phyloP scores from a whole-genome alignment of 2,113 vertebrate species.

The Triplophysa rosa region DNA sequence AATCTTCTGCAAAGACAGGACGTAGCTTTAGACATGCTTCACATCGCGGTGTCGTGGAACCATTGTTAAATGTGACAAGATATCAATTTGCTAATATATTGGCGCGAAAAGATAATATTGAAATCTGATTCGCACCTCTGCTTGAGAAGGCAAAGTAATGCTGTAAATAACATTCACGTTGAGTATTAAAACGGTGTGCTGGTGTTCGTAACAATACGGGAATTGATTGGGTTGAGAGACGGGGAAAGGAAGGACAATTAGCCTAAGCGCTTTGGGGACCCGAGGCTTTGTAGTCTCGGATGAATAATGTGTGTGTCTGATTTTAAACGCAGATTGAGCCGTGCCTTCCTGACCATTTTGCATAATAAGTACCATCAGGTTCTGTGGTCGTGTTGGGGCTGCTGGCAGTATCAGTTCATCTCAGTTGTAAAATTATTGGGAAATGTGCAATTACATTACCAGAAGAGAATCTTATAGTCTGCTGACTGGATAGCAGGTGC shows the following conservation, averaged over 20 bases:
- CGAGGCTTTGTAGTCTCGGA: constrained; percentile 34
- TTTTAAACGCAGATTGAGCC: constrained; percentile 51
- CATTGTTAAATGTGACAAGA: constrained; percentile 26
- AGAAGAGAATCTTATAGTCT: neutral
- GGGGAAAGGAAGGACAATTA: constrained; percentile 44
- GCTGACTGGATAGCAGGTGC: neutral
- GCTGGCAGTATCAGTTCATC: neutral
- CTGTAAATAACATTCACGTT: constrained; percentile 24
- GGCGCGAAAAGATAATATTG: constrained; percentile 16
- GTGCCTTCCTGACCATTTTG: constrained; percentile 42
- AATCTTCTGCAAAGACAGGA: constrained; percentile 18
- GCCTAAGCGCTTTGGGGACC: constrained; percentile 40
- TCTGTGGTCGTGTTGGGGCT: constrained; percentile 11
- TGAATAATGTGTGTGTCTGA: constrained; percentile 50
- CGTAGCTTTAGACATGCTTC: neutral
- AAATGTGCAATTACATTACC: neutral
- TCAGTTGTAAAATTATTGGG: constrained; percentile 4
- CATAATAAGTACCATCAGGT: constrained; percentile 42
- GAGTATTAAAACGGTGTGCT: constrained; percentile 5
- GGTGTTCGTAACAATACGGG: constrained; percentile 31
- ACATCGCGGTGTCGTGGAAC: neutral
- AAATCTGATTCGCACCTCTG: constrained; percentile 7
- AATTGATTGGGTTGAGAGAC: constrained; percentile 31
- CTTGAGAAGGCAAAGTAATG: neutral
- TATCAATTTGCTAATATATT: constrained; percentile 30